Evolutionary conservation across 2,888 invertebrate genomes (phyloP).

Genomic region (Disparrhopalites patrizii): DNA sequence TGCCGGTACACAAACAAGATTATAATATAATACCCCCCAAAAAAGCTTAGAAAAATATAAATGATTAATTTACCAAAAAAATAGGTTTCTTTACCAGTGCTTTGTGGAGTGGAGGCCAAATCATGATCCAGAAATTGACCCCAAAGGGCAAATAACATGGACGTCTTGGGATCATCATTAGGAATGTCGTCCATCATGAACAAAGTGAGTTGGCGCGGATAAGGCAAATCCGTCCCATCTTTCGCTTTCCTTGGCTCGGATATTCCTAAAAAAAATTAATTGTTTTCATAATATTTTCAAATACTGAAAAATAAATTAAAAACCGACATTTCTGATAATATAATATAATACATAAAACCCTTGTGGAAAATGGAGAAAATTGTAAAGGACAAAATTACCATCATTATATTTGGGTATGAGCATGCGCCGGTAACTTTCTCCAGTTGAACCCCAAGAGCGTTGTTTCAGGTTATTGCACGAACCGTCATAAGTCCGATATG

Average conservation of each 20-base stretch:
- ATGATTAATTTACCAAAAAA: neutral
- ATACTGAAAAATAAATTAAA: neutral
- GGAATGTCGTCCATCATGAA: too few relatives aligned
- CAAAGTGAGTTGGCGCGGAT: too few relatives aligned
- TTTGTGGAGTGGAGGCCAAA: constrained; percentile 80
- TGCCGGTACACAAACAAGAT: too few relatives aligned
- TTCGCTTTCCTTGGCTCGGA: too few relatives aligned
- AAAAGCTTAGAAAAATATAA: neutral
- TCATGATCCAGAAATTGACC: constrained; percentile 95
- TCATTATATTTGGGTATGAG: neutral
- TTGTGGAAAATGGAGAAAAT: neutral
- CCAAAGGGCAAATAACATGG: constrained; percentile 90
- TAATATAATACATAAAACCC: neutral
- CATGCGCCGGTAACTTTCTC: too few relatives aligned
- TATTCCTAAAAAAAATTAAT: too few relatives aligned
- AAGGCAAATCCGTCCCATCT: too few relatives aligned
- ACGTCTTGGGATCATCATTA: too few relatives aligned
- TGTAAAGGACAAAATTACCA: neutral
- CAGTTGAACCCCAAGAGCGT: constrained; percentile 89
- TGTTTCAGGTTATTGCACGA: constrained; percentile 83
- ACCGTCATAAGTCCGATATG: constrained; percentile 61
- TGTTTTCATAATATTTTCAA: neutral
- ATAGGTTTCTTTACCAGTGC: constrained; percentile 65
- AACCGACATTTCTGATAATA: neutral
- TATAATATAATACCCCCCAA: too few relatives aligned